These are phyloP conservation scores for Xiphophorus hellerii DNA, from an alignment of 2,113 vertebrate genomes.

Conservation along the genomic window DNA sequence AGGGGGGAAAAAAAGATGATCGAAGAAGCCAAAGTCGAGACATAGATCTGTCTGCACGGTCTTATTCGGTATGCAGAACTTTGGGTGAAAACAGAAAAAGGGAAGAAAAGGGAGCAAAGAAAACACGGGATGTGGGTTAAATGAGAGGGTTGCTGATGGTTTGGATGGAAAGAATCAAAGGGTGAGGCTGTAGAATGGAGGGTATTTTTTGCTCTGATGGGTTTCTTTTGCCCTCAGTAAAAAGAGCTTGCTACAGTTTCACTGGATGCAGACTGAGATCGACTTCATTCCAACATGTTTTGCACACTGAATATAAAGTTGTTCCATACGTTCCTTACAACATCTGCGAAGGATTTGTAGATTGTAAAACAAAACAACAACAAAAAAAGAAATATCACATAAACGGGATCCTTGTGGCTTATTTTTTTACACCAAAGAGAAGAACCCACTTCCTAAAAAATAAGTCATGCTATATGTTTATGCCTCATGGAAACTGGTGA, in stretches of 20 bases:
- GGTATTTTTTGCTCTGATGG: background rate
- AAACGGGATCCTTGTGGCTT: conserved; percentile 25
- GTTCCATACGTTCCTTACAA: conserved; percentile 6
- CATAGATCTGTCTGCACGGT: too few relatives aligned
- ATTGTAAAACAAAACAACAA: background rate
- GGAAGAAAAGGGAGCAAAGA: background rate
- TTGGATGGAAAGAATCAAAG: background rate
- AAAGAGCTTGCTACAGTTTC: conserved; percentile 5
- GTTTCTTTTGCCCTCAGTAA: background rate
- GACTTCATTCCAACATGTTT: background rate
- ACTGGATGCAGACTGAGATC: background rate
- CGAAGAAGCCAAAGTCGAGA: background rate
- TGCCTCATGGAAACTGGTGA: too few relatives aligned
- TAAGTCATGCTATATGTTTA: background rate
- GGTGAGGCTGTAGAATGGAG: background rate
- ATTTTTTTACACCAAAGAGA: background rate
- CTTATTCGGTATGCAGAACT: background rate
- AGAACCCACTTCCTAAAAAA: background rate
- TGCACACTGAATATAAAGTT: conserved; percentile 2
- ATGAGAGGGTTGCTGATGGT: background rate
- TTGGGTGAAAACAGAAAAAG: background rate
- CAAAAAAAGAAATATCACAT: background rate
- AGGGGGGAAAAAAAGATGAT: background rate
- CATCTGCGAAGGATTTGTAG: conserved; percentile 34
- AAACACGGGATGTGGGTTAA: conserved; percentile 8